Conservation (phyloP, 2,113 vertebrate species). For the Archilochus colubris region DNA sequence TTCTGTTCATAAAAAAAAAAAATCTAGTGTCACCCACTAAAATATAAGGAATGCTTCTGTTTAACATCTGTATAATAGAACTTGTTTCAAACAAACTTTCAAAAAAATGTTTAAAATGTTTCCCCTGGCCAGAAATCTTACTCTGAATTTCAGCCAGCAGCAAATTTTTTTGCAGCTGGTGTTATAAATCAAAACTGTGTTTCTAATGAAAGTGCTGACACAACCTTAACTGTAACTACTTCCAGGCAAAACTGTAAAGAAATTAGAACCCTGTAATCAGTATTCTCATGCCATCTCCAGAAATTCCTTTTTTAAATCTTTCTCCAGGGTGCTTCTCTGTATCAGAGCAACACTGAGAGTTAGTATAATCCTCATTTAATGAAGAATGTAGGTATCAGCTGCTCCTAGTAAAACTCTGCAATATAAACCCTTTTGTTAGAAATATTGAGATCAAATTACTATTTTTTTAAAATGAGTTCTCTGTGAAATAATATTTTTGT, state of each 20-base stretch:
- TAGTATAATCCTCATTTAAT: accelerated
- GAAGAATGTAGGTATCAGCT: background rate
- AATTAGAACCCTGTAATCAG: background rate
- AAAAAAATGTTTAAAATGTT: slow-evolving; percentile 39
- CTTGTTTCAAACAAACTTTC: background rate
- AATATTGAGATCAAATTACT: background rate
- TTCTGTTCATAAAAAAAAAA: background rate
- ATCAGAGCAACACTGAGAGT: background rate
- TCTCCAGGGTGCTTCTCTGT: background rate
- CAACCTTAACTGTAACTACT: slow-evolving; percentile 67
- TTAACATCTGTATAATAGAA: background rate
- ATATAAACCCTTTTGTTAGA: background rate
- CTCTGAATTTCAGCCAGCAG: slow-evolving; percentile 67
- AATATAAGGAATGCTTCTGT: background rate
- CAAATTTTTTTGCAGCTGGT: slow-evolving; percentile 46
- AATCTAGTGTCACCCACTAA: background rate
- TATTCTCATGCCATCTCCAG: background rate
- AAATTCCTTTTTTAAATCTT: background rate
- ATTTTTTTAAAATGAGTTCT: accelerated
- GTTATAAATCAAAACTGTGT: slow-evolving; percentile 75
- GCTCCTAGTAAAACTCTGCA: accelerated
- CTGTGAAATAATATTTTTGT: background rate
- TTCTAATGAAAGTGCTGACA: slow-evolving; percentile 76
- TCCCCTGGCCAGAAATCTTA: slow-evolving; percentile 56
- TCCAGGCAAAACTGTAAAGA: slow-evolving; percentile 55